Conservation (phyloP, 1,140 invertebrate species). For the Archivesica marissinica region DNA sequence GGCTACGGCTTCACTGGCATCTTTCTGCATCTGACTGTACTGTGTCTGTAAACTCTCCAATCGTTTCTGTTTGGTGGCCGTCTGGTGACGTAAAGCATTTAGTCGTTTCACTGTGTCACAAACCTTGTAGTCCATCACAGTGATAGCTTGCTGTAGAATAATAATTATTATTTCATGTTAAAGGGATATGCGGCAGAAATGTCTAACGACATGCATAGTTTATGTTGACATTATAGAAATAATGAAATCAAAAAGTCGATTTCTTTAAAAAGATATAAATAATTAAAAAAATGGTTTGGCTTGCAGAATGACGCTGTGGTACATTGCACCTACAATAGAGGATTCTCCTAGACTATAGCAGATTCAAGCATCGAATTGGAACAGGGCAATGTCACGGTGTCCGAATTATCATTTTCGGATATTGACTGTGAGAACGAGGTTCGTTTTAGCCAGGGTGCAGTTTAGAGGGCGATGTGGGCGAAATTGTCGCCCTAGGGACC, state of each 20-base stretch:
- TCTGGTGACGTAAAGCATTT: conserved; percentile 80
- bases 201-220: background rate
- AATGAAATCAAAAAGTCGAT: background rate
- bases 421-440: no score
- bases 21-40: conserved; percentile 83
- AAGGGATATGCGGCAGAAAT: background rate
- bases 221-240: background rate
- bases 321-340: no score
- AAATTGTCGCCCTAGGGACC: no score
- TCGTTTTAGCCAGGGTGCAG: no score
- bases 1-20: conserved; percentile 79
- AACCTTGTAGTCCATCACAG: conserved; percentile 83
- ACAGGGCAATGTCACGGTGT: no score
- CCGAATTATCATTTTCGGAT: no score
- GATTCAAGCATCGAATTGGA: no score
- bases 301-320: background rate
- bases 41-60: conserved; percentile 81
- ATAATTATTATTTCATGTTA: background rate
- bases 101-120: conserved; percentile 82
- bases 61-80: conserved; percentile 81
- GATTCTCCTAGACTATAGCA: no score
- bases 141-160: conserved; percentile 81
- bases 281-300: background rate
- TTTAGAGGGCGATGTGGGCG: no score
- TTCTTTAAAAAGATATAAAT: background rate